Base-by-base conservation (phyloP, 2,888 invertebrate genomes). In the Ornithoptera alexandrae region DNA sequence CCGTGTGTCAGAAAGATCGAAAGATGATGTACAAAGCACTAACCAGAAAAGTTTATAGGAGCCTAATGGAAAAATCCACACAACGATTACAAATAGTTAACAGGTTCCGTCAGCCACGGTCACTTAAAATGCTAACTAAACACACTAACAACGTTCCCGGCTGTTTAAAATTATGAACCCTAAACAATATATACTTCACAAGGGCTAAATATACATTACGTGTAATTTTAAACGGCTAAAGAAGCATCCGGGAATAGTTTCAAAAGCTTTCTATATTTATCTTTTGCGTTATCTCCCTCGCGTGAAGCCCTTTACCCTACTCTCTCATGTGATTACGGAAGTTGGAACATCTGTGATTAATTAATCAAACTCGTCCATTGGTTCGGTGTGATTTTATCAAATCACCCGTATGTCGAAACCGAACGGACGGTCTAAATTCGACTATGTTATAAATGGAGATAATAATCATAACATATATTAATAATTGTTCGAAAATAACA, bases 291-390 rank as follows among this genome's bases (percentile, higher is more conserved):
- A 81, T 83, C 83, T 81, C 81, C 74, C 78, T 79, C 74, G 66
- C 74, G 75, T 76, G 72, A 71, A 73, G 74, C 78, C 75, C 79
- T 78, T 76, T 74, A 75, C 80, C 81, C 80, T 83, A 84, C 85
- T 84, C 88, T 89, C 90, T 86, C 90, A 90, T 86, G 86, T 83
- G 80, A 83, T 77, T 75, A 75, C 74, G 75, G 74, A 78, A 76
- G 74, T 74, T 68, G 72, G 74, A 76, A 84, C 90, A 90, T 86
- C 84, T 91, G 90, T 75, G 77, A 72, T 77, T 84, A 84, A 90
- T 90, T 87, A 87, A 86, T 89, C 85, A 84, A 76, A 73, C 72
- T 74, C 70, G 76, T 78, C 76, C 75, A 77, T 58, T 67, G 68
- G 67, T 60, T 68, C 68, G 67, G 69, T 69, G 66, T 67, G 70